Conservation (phyloP, 1,140 invertebrate genomes). For the Drosophila miranda region DNA sequence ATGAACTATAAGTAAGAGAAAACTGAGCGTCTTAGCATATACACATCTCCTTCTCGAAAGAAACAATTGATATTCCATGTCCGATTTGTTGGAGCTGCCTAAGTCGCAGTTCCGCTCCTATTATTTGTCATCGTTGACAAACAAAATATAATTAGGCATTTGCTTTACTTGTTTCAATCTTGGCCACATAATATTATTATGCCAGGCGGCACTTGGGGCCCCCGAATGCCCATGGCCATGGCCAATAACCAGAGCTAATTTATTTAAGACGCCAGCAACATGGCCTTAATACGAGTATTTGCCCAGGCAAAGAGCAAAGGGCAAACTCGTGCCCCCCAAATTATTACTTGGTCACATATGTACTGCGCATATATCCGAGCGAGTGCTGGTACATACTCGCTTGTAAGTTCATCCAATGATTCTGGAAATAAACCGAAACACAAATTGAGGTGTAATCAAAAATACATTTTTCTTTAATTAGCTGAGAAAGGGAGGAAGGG, state of each 20-base stretch:
- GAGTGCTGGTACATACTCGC: neutral
- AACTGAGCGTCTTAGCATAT: too few relatives aligned
- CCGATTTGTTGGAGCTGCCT: slow-evolving; percentile 1
- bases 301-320: slow-evolving; percentile 14
- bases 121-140: slow-evolving; percentile 25
- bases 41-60: too few relatives aligned
- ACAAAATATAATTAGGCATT: slow-evolving; percentile 67
- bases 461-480: slow-evolving; percentile 50
- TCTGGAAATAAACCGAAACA: slow-evolving; percentile 20
- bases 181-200: slow-evolving; percentile 42
- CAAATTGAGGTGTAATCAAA: slow-evolving; percentile 54
- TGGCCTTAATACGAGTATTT: slow-evolving; percentile 45
- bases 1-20: neutral
- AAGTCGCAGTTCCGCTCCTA: slow-evolving; percentile 1
- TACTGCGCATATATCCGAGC: neutral
- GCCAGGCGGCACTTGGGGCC: slow-evolving; percentile 15
- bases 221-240: slow-evolving; percentile 33
- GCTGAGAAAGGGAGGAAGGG: neutral
- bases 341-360: slow-evolving; percentile 50
- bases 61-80: slow-evolving; percentile 31
- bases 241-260: slow-evolving; percentile 68
- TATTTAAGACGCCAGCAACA: slow-evolving; percentile 69
- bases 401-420: slow-evolving; percentile 19
- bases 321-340: slow-evolving; percentile 30
- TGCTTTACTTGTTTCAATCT: slow-evolving; percentile 59